Evolutionary conservation across 1,140 invertebrate genomes (phyloP), one percentile per base, ranked within the genome.

Genomic region (Hyposmocoma kahamanoa): DNA sequence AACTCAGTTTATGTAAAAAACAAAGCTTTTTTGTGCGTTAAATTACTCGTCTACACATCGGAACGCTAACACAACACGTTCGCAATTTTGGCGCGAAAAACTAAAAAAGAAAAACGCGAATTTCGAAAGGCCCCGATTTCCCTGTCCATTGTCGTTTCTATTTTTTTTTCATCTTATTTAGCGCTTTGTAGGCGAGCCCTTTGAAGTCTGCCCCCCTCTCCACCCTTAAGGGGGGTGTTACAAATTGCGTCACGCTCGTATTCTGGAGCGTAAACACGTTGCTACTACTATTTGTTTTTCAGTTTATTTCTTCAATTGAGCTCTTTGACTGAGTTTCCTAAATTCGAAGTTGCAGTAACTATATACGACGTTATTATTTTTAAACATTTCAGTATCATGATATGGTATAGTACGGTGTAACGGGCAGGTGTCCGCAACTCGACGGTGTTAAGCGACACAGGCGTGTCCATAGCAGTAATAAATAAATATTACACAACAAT

Each of bases 131-230:
- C 68, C 64, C 67, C 72, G 74, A 80, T 84, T 84, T 81, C 67
- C 69, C 67, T 68, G 74, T 65, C 69, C 74, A 78, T 81, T 81
- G 80, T 84, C 77, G 73, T 80, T 73, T 70, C 47, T 75, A 62
- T 73, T 72, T 71, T 75, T 80, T 73, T 84, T 84, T 83, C 77
- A 78, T 81, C 76, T 82, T 84, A 82, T 84, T 84, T 84, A 75
- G 68, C 70, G 74, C 80, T 82, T 80, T 84, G 80, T 84, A 78
- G 80, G 76, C 68, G 62, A 61, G 76, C 67, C 75, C 80, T 84
- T 84, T 84, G 80, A 84, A 74, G 80, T 82, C 47, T 39, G 42
- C 32, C 54, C 44, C 54, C 41, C 46, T 59, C 48, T 65, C 54
- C 53, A 55, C 50, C 62, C 47, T 42, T 45, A 42, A 11, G 19